Percentiles rank a stretch among this genome's conserved stretches.
These are phyloP conservation scores for Limonius californicus DNA, from an alignment of 1,140 invertebrate genomes.

Conservation along the genomic window DNA sequence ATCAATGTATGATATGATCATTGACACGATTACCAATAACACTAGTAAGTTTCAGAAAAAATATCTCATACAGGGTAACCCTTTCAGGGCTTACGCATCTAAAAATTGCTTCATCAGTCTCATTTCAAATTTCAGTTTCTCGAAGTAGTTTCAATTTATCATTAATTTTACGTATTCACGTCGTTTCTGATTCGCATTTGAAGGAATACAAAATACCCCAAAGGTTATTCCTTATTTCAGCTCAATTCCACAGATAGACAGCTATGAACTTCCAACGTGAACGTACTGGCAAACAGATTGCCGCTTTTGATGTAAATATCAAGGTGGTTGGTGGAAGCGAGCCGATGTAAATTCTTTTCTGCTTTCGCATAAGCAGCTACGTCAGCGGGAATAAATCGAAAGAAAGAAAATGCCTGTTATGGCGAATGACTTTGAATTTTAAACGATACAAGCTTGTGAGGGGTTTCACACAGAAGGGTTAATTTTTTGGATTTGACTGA, in stretches of 20 bases:
- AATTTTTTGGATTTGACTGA: too few species aligned
- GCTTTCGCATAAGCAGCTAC: not conserved
- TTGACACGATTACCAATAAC: too few species aligned
- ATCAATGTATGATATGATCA: too few species aligned
- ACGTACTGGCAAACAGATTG: slow-evolving; percentile 28
- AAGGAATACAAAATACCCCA: slow-evolving; percentile 23
- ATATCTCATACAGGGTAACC: too few species aligned
- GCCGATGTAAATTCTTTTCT: slow-evolving; percentile 12
- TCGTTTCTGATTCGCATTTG: not conserved
- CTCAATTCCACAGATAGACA: slow-evolving; percentile 29
- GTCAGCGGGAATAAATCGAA: slow-evolving; percentile 16
- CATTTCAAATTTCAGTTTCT: too few species aligned
- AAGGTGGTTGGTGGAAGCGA: slow-evolving; percentile 10
- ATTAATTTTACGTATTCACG: slow-evolving; percentile 6
- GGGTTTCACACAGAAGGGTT: too few species aligned
- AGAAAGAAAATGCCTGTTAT: slow-evolving; percentile 2
- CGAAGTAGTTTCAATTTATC: slow-evolving; percentile 2
- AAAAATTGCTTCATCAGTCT: too few species aligned
- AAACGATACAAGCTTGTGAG: too few species aligned
- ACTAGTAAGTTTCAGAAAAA: too few species aligned
- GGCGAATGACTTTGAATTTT: too few species aligned
- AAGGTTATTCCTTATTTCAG: slow-evolving; percentile 28
- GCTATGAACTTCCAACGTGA: slow-evolving; percentile 31
- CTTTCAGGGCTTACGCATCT: too few species aligned
- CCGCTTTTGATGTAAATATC: slow-evolving; percentile 16